Evolutionary conservation across 2,113 vertebrate species (phyloP).

Genomic region (Picathartes gymnocephalus): DNA sequence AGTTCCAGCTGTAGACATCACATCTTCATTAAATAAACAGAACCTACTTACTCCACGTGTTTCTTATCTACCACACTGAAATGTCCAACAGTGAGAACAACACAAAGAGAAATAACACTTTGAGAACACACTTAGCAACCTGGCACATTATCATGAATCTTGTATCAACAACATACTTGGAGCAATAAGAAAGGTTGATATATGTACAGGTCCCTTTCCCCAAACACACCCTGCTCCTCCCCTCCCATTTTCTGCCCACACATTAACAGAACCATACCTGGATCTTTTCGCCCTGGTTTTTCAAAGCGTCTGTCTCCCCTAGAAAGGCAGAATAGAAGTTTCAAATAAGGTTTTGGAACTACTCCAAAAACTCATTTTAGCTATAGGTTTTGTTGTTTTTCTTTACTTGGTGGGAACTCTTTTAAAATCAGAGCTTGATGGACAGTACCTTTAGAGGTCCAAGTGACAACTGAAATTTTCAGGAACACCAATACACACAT

Average conservation of each 20-base stretch:
- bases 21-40: not conserved
- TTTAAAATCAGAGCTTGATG: not conserved
- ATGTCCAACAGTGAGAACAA: not conserved
- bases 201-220: not conserved
- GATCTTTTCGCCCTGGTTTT: constrained; percentile 97
- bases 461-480: not conserved
- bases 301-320: constrained; percentile 98
- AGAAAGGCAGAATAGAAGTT: constrained; percentile 61
- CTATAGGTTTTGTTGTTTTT: not conserved
- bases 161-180: not conserved
- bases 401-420: not conserved
- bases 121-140: not conserved
- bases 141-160: not conserved
- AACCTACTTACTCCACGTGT: not conserved
- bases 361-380: not conserved
- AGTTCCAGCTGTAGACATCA: not conserved
- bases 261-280: constrained; percentile 83
- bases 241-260: constrained; percentile 41
- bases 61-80: not conserved
- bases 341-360: constrained; percentile 49
- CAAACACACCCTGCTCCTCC: constrained; percentile 18
- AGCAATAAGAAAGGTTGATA: not conserved
- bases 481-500: not conserved
- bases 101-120: not conserved
- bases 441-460: not conserved